Percentiles rank a stretch among this genome's conserved stretches.
These are phyloP conservation scores for human (Homo sapiens) DNA, from an alignment of 2,113 vertebrate species.

Conservation along the genomic window DNA sequence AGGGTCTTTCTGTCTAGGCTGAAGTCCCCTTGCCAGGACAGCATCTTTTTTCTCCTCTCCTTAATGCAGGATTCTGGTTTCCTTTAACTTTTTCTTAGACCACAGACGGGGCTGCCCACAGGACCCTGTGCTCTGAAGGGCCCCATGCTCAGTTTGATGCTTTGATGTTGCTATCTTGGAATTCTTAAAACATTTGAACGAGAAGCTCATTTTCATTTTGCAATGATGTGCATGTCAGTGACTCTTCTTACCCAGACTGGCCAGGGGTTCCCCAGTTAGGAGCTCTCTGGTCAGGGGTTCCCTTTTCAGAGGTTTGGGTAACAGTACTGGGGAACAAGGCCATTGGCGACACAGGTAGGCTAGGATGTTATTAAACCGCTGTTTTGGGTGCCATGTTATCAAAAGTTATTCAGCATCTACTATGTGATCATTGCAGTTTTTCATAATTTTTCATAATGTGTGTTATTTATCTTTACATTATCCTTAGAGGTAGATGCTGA, in stretches of 20 bases:
- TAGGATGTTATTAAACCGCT: no score
- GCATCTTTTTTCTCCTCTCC: neutral
- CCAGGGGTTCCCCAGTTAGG: neutral
- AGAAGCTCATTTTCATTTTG: accelerated
- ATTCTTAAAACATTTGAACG: neutral
- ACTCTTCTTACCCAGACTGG: neutral
- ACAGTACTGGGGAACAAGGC: accelerated
- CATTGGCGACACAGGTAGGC: accelerated
- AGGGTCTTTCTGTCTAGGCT: neutral
- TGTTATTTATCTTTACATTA: accelerated
- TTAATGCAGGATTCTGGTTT: no score
- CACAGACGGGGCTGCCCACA: neutral
- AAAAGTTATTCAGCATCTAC: neutral
- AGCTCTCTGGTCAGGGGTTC: neutral
- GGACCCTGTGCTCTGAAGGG: no score
- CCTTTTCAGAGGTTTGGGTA: neutral
- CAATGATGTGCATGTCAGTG: accelerated
- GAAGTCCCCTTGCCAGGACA: no score
- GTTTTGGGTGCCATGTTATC: neutral
- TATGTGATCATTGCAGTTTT: accelerated
- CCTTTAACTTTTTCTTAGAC: neutral
- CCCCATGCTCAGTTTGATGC: accelerated
- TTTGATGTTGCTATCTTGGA: neutral
- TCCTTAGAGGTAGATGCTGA: neutral
- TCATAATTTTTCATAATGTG: no score